These are phyloP conservation scores for Halichondria panicea DNA, from an alignment of 37 sponge, comb jelly and placozoan genomes.

Conservation along the genomic window DNA sequence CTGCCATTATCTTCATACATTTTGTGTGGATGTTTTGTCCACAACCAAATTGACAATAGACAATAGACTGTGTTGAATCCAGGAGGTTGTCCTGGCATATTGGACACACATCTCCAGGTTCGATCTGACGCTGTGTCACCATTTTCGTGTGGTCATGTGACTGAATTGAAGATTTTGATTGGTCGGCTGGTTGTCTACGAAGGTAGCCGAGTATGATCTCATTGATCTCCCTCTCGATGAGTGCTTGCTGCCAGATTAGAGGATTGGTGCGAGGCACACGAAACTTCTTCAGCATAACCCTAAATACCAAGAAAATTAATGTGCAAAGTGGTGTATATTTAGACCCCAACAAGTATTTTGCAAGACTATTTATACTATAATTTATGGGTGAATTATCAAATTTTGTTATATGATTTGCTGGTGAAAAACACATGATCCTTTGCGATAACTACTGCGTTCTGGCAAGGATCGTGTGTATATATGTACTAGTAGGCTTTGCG, in stretches of 20 bases:
- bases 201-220: slow-evolving; percentile 67
- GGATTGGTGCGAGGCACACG: slow-evolving; percentile 62
- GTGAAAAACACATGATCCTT: no score
- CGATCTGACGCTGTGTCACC: slow-evolving; percentile 44
- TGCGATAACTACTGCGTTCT: no score
- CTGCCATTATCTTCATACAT: slow-evolving; percentile 97
- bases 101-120: slow-evolving; percentile 86
- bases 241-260: slow-evolving; percentile 74
- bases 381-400: no score
- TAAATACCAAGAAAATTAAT: slow-evolving; percentile 23
- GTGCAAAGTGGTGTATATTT: no score
- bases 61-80: slow-evolving; percentile 12
- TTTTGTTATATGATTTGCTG: no score
- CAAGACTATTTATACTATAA: no score
- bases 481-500: no score
- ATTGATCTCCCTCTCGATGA: slow-evolving; percentile 91
- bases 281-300: slow-evolving; percentile 83
- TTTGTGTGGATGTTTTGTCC: slow-evolving; percentile 89
- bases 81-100: slow-evolving; percentile 93
- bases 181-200: slow-evolving; percentile 5
- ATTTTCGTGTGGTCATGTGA: neutral
- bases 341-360: no score
- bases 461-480: no score
- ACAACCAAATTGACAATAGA: slow-evolving; percentile 83
- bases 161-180: neutral